These are phyloP conservation scores for Coccyzus lansbergi DNA, from an alignment of 2,797 vertebrate species.

Conservation along the genomic window DNA sequence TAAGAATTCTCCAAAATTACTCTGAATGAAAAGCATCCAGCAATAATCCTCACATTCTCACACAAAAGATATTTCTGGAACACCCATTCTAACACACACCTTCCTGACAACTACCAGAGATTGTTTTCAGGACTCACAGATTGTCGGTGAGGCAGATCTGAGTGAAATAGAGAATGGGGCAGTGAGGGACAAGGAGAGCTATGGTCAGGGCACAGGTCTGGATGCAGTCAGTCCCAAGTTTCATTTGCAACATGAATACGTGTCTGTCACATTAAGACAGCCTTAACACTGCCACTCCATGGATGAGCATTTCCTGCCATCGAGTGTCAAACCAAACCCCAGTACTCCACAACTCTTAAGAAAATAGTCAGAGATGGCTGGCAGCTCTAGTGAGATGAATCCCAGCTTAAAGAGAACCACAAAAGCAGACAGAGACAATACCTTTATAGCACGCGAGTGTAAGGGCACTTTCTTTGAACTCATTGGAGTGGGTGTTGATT, in stretches of 20 bases:
- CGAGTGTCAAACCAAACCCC: background rate
- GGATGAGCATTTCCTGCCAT: background rate
- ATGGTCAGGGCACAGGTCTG: background rate
- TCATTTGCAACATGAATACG: background rate
- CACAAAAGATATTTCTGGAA: background rate
- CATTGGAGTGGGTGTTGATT: slow-evolving; percentile 99
- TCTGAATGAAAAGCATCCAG: background rate
- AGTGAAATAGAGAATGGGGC: background rate
- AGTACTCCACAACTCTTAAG: background rate
- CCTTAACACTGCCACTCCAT: background rate
- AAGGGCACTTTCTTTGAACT: slow-evolving; percentile 99
- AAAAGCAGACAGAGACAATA: slow-evolving; percentile 67
- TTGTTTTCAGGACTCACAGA: background rate
- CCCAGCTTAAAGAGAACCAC: background rate
- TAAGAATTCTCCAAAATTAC: background rate
- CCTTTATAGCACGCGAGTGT: slow-evolving; percentile 99
- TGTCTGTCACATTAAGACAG: background rate
- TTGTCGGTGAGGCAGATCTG: background rate
- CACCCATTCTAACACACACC: background rate
- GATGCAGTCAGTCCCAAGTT: background rate
- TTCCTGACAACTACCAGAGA: background rate
- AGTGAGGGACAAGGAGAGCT: background rate
- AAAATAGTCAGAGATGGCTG: background rate
- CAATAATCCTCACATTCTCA: background rate
- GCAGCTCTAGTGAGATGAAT: background rate